These are phyloP conservation scores for Neoaliturus tenellus DNA, from an alignment of 2,888 invertebrate species.

Conservation along the genomic window DNA sequence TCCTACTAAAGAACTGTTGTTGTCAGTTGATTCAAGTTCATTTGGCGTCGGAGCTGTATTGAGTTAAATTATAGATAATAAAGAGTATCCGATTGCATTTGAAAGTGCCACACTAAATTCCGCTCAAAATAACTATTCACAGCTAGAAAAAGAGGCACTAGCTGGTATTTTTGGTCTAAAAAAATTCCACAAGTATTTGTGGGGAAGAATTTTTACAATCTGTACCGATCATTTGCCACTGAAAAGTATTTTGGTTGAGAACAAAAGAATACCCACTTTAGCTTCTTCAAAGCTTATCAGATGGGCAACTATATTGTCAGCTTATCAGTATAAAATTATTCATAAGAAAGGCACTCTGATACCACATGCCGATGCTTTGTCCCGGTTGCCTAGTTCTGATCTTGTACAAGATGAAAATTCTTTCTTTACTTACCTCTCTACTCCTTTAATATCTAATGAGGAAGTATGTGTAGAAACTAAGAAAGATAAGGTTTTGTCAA, in stretches of 20 bases:
- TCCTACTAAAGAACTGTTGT: conserved; percentile 29
- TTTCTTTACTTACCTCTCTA: conserved; percentile 18
- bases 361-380: conserved; percentile 16
- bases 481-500: not conserved
- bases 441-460: not conserved
- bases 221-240: not conserved
- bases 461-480: not conserved
- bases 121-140: conserved; percentile 24
- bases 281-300: not conserved
- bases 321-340: not conserved
- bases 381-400: not conserved
- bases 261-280: not conserved
- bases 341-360: not conserved
- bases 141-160: conserved; percentile 15
- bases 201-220: conserved; percentile 23
- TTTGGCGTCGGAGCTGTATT: conserved; percentile 10
- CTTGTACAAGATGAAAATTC: not conserved
- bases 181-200: conserved; percentile 34
- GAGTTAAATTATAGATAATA: not conserved
- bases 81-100: conserved; percentile 31
- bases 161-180: conserved; percentile 19
- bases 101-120: not conserved
- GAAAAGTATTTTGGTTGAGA: not conserved
- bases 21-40: conserved; percentile 39
- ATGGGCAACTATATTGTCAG: not conserved